Base-by-base conservation (phyloP, 1,140 invertebrate genomes). In the Dysdera silvatica region DNA sequence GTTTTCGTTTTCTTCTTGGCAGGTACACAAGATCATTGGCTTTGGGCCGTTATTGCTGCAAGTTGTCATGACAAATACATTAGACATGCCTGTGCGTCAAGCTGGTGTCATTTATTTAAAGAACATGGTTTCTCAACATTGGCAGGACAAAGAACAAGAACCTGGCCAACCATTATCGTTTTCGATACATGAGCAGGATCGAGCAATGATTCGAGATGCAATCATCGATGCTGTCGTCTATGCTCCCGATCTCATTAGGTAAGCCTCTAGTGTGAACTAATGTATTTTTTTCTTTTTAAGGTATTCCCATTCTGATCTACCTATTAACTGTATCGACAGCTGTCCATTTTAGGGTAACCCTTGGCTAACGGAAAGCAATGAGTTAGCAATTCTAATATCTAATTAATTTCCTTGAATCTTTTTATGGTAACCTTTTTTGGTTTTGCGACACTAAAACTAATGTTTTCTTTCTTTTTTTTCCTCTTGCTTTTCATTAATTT, bases 91-190 rank as follows among this genome's bases (percentile, higher is more conserved):
- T 67, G 86, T 96, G 0, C 79, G 95, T 67, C 95, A 98, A 82
- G 95, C 96, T 66, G 91, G 86, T 73, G 94, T 88, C 29, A 91
- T 99, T 68, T 99, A 96, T 79, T 78, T 99, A 47, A 99, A 99
- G 79, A 99, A 99, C 80, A 80, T 95, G 73, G 82, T 98, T 33
- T 85, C 83, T 40, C 83, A 85, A 69, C 87, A 84, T 76, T 99
- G 96, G 96, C 83, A 84, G 61, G 88, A 92, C 63, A 85, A 87
- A n/a, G 90, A 95, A 72, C 78, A 79, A 43, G 76, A 87, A 67
- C 73, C 78, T 52, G 82, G 84, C 26, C 85, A 86, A 43, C 83
- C 86, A 1, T 78, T 87, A 28, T 84, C 85, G 32, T 98, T 95
- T 77, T 86, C 82, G 64, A 87, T 98, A 71, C 92, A 96, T 71